phyloP scores from a whole-genome alignment of 53 echinoderm and acorn worm species.

The Temnopleurus reevesii region DNA sequence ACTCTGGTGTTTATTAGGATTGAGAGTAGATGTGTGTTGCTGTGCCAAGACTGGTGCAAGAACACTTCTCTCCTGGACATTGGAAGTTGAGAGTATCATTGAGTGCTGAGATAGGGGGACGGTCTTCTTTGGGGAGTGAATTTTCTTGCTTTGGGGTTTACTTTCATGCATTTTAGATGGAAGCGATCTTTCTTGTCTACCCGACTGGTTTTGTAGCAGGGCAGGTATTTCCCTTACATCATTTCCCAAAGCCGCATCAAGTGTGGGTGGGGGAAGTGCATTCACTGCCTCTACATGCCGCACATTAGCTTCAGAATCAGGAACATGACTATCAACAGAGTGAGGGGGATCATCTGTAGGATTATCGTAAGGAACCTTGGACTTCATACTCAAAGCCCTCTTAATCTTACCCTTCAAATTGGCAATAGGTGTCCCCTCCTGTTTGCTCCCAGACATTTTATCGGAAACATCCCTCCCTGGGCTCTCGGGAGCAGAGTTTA shows the following conservation, averaged over 20 bases:
- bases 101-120: background rate
- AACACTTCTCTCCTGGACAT: background rate
- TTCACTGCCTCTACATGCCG: background rate
- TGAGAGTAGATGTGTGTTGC: background rate
- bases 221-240: background rate
- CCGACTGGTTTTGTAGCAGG: background rate
- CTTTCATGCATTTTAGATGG: background rate
- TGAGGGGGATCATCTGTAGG: background rate
- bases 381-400: slow-evolving; percentile 5
- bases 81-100: background rate
- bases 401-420: slow-evolving; percentile 24
- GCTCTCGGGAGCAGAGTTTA: background rate
- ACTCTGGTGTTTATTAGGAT: no score
- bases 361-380: background rate
- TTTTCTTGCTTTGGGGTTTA: background rate
- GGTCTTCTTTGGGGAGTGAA: background rate
- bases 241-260: background rate
- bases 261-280: background rate
- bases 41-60: background rate
- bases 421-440: background rate
- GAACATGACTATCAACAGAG: background rate
- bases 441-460: background rate
- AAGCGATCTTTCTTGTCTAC: background rate
- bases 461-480: background rate
- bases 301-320: background rate